Evolutionary conservation across 2,888 invertebrate species (phyloP).

Genomic region (Amphipyra berbera): DNA sequence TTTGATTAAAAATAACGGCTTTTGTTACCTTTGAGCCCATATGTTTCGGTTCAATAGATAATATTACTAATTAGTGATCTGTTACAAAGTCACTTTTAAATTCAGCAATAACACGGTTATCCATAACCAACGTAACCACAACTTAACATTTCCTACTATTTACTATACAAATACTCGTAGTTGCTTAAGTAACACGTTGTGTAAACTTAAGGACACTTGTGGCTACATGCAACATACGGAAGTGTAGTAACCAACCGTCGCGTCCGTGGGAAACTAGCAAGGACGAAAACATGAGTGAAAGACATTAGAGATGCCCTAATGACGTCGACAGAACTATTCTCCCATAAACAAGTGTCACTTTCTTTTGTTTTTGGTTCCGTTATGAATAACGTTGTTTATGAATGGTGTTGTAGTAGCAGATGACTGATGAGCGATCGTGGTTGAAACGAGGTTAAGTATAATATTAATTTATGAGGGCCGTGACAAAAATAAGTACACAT

Average conservation of each 20-base stretch:
- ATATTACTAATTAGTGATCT: conserved; percentile 36
- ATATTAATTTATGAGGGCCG: background rate
- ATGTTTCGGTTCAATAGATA: conserved; percentile 50
- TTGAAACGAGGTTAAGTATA: background rate
- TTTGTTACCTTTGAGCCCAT: conserved; percentile 43
- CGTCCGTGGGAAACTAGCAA: conserved; percentile 72
- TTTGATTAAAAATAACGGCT: conserved; percentile 62
- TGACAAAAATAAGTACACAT: background rate
- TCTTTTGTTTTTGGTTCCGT: conserved; percentile 58
- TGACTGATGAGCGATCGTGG: conserved; percentile 21
- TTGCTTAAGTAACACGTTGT: conserved; percentile 51
- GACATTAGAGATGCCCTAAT: conserved; percentile 61
- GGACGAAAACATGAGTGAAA: conserved; percentile 60
- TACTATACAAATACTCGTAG: conserved; percentile 47
- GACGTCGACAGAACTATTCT: conserved; percentile 57
- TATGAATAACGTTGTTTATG: conserved; percentile 22
- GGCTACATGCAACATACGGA: conserved; percentile 68
- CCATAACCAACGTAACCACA: conserved; percentile 22
- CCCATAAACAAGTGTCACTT: conserved; percentile 60
- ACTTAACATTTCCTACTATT: conserved; percentile 34
- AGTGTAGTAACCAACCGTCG: conserved; percentile 72
- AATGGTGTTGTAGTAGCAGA: conserved; percentile 39
- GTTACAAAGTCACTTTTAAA: conserved; percentile 4
- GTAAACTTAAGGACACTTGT: conserved; percentile 66
- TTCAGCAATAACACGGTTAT: conserved; percentile 24